Evolutionary conservation across 2,888 invertebrate genomes (phyloP).

Genomic region (Calliscelio sp.): DNA sequence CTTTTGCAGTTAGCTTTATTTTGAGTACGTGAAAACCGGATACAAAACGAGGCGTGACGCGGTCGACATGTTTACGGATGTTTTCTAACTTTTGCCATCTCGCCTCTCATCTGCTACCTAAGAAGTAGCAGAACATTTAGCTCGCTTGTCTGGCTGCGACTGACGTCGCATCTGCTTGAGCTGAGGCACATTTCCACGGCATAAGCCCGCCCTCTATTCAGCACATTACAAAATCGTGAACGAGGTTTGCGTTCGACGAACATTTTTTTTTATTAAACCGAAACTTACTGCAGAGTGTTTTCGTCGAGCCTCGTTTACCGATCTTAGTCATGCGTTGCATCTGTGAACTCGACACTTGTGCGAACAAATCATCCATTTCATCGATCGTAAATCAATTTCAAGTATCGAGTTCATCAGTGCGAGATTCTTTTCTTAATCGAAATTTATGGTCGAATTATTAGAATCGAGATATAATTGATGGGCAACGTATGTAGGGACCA

Average conservation of each 20-base stretch:
- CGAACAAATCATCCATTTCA: background rate
- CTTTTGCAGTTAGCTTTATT: constrained; percentile 51
- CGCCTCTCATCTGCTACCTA: constrained; percentile 50
- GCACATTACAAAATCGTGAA: background rate
- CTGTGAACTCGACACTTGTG: background rate
- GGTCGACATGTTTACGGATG: constrained; percentile 56
- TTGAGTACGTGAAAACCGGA: constrained; percentile 50
- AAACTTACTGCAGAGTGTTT: background rate
- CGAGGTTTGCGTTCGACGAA: background rate
- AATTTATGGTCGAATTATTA: too few relatives aligned
- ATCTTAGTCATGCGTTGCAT: too few relatives aligned
- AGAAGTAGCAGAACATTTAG: constrained; percentile 61
- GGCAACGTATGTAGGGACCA: too few relatives aligned
- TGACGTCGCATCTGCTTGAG: constrained; percentile 51
- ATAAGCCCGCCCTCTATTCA: constrained; percentile 23
- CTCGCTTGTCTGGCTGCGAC: constrained; percentile 55
- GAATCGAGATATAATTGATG: too few relatives aligned
- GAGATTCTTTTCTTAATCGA: background rate
- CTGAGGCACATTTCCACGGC: constrained; percentile 33
- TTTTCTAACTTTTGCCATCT: constrained; percentile 66
- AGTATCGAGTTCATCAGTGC: background rate
- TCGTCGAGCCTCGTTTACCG: background rate
- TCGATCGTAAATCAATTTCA: constrained; percentile 3
- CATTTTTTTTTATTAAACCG: constrained; percentile 25
- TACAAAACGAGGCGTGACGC: constrained; percentile 60